Percentiles rank a stretch among this genome's conserved stretches.
phyloP scores from a whole-genome alignment of 2,888 invertebrate species.

The Platynereis dumerilii region DNA sequence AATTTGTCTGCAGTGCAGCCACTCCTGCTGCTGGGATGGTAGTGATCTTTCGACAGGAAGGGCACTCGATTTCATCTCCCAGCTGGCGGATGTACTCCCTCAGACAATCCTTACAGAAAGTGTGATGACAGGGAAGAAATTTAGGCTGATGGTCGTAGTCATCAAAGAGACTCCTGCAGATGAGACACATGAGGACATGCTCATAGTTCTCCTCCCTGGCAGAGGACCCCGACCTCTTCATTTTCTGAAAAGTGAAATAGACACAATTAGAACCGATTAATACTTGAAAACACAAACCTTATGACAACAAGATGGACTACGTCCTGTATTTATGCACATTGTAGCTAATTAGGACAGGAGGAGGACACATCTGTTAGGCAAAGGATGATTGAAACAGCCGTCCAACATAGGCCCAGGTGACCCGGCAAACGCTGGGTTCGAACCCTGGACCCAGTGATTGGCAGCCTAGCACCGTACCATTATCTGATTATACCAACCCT shows the following conservation, averaged over 20 bases:
- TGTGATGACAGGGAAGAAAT: slow-evolving; percentile 62
- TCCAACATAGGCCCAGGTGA: no score
- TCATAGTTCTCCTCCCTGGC: slow-evolving; percentile 37
- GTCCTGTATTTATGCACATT: no score
- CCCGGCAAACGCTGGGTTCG: no score
- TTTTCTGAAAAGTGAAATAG: slow-evolving; percentile 14
- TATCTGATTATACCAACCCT: no score
- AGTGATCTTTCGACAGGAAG: slow-evolving; percentile 40
- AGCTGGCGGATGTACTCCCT: slow-evolving; percentile 44
- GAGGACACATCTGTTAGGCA: no score
- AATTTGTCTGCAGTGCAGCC: slow-evolving; percentile 41
- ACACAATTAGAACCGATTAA: no score
- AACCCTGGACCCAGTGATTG: no score
- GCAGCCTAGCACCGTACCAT: no score
- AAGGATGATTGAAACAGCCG: no score
- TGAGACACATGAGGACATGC: slow-evolving; percentile 52
- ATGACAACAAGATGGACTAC: no score
- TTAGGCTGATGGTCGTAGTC: slow-evolving; percentile 59
- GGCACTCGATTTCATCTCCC: slow-evolving; percentile 43
- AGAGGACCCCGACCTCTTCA: slow-evolving; percentile 13
- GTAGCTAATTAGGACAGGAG: no score
- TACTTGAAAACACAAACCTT: no score
- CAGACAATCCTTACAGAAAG: slow-evolving; percentile 61
- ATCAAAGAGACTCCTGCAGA: slow-evolving; percentile 60
- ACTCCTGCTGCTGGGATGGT: slow-evolving; percentile 42